These are phyloP conservation scores for Phyto melanocephala DNA, from an alignment of 2,888 invertebrate genomes.

Conservation along the genomic window DNA sequence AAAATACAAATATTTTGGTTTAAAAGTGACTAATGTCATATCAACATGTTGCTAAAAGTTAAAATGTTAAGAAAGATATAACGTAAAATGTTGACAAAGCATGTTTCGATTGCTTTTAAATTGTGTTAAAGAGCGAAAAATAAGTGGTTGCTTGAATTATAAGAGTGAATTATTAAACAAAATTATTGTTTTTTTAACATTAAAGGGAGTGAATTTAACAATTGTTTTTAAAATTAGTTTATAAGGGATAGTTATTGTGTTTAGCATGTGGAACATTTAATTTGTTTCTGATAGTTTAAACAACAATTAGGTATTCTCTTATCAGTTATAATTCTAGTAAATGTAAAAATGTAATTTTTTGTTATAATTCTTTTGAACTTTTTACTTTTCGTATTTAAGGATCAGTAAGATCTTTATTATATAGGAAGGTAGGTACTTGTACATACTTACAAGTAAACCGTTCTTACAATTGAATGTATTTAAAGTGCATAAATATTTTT, in stretches of 20 bases:
- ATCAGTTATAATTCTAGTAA: no score
- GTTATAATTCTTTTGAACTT: no score
- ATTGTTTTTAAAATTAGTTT: not conserved
- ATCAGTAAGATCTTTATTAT: no score
- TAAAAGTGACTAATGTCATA: not conserved
- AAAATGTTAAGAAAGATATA: not conserved
- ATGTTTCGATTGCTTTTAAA: not conserved
- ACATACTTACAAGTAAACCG: no score
- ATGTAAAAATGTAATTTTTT: no score
- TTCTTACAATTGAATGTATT: no score
- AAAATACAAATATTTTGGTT: not conserved
- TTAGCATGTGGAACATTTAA: no score
- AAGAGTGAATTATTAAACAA: not conserved
- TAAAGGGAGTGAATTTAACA: not conserved
- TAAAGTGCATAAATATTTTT: not conserved
- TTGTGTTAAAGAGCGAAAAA: not conserved
- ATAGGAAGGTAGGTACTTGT: no score
- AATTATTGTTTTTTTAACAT: not conserved
- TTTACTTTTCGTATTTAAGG: no score
- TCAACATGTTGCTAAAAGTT: slow-evolving; percentile 27
- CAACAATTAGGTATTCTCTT: no score
- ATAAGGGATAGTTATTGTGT: not conserved
- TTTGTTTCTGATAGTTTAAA: no score
- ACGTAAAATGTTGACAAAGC: not conserved
- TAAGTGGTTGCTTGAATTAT: not conserved